A percentile compares a stretch with the other conserved stretches of the same genome.
Conservation (phyloP, 1,140 invertebrate genomes). For the Littorina saxatilis region DNA sequence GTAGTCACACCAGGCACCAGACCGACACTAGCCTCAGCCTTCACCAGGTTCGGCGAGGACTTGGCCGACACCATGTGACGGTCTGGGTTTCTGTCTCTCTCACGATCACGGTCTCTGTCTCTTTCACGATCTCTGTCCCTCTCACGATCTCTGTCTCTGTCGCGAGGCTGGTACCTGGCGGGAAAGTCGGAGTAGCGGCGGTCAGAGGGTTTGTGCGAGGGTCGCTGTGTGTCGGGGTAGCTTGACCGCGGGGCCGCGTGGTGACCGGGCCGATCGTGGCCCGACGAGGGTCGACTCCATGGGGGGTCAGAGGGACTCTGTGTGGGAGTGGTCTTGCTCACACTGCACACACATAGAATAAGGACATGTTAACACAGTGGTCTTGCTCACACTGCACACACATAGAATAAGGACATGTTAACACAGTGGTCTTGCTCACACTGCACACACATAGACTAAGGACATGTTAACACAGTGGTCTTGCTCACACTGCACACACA, state of each 20-base stretch:
- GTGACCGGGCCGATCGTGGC: background rate
- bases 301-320: slow-evolving; percentile 17
- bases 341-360: slow-evolving; percentile 24
- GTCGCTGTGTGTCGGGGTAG: slow-evolving; percentile 26
- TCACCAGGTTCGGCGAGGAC: slow-evolving; percentile 59
- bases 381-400: too few species aligned
- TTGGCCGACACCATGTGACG: slow-evolving; percentile 52
- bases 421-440: too few species aligned
- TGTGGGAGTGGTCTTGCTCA: slow-evolving; percentile 28
- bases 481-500: too few species aligned
- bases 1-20: slow-evolving; percentile 31
- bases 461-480: too few species aligned
- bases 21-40: slow-evolving; percentile 18
- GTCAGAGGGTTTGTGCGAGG: background rate
- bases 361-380: background rate
- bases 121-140: background rate
- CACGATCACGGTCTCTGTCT: background rate
- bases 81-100: slow-evolving; percentile 25
- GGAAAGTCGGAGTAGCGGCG: slow-evolving; percentile 24
- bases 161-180: background rate
- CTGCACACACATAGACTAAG: too few species aligned
- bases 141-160: background rate
- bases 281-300: slow-evolving; percentile 3
- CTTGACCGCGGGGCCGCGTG: slow-evolving; percentile 15
- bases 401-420: too few species aligned